Evolutionary conservation across 2,797 vertebrate genomes (phyloP).

Genomic region (Vultur gryphus): DNA sequence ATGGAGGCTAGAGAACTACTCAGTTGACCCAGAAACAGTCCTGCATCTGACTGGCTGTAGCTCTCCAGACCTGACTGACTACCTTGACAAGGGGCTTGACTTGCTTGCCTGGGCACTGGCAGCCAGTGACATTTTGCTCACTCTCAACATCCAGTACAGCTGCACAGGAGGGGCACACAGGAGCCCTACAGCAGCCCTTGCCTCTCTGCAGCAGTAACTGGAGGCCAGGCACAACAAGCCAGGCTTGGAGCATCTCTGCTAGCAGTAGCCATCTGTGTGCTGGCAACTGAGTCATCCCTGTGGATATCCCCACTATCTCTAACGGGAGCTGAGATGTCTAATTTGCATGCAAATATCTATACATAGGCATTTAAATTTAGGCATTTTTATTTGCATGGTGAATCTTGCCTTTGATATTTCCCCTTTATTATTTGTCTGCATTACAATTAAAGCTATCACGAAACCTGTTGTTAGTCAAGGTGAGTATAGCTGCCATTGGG

Average conservation of each 20-base stretch:
- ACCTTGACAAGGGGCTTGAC: neutral
- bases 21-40: neutral
- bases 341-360: neutral
- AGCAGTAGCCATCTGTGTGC: neutral
- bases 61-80: neutral
- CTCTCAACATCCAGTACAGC: neutral
- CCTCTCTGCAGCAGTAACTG: neutral
- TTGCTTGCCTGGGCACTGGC: neutral
- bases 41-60: neutral
- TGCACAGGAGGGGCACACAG: neutral
- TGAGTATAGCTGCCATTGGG: rapidly evolving
- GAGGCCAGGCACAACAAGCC: neutral
- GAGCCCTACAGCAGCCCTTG: neutral
- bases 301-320: neutral
- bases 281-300: neutral
- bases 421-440: neutral
- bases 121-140: neutral
- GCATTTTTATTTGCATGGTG: neutral
- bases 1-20: rapidly evolving
- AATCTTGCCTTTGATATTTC: neutral
- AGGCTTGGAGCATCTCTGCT: neutral
- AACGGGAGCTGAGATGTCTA: rapidly evolving
- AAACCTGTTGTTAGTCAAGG: neutral
- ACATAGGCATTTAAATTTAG: neutral
- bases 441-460: neutral